A percentile compares a stretch with the other conserved stretches of the same genome.
phyloP scores from a whole-genome alignment of 2,113 vertebrate genomes.

The Litocranius walleri region DNA sequence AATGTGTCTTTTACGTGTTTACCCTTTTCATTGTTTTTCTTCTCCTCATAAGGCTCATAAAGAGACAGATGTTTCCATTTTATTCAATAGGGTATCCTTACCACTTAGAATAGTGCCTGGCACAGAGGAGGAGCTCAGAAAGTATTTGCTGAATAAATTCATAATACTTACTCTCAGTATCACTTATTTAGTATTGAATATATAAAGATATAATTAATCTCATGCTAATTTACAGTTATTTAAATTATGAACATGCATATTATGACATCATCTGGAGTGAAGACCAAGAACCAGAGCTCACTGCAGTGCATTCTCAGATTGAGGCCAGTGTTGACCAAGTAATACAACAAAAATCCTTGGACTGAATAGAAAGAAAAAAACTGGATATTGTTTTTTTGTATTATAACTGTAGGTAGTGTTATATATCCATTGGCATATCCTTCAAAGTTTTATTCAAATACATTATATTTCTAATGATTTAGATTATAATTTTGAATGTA shows the following conservation, averaged over 20 bases:
- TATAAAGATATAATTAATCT: not conserved
- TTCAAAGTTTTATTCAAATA: not conserved
- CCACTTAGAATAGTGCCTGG: not conserved
- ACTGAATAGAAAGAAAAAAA: not conserved
- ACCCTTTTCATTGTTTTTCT: not conserved
- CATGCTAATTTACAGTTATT: not conserved
- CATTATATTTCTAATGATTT: not conserved
- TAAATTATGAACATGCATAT: not conserved
- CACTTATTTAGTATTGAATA: not conserved
- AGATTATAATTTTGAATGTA: not conserved
- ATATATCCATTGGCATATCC: not conserved
- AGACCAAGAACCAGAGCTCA: not conserved
- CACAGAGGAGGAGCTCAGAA: not conserved
- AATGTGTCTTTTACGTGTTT: not conserved
- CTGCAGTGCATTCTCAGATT: rapidly evolving
- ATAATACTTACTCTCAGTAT: not conserved
- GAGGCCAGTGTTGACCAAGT: not conserved
- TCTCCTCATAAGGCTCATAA: not conserved
- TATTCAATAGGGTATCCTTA: not conserved
- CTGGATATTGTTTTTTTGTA: not conserved
- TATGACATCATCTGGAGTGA: not conserved
- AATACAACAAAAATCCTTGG: not conserved
- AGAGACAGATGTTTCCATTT: not conserved
- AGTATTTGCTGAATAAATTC: not conserved
- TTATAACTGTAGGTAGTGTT: not conserved